Conservation (phyloP, 2,888 invertebrate genomes). For the Synanthedon formicaeformis region DNA sequence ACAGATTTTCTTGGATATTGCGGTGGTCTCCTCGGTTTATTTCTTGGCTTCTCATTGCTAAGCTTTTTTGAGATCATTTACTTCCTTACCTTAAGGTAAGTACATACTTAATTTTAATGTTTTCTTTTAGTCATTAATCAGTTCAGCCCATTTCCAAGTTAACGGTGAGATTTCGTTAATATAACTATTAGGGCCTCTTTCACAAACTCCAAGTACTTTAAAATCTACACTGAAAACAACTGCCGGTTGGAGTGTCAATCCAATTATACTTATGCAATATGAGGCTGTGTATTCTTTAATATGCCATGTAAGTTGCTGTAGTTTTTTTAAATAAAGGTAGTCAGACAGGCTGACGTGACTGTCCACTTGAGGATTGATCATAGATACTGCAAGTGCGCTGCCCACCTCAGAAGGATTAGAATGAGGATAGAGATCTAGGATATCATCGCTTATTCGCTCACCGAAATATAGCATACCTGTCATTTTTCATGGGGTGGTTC, state of each 20-base stretch:
- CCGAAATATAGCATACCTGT: too few relatives aligned
- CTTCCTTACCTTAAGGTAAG: conserved; percentile 44
- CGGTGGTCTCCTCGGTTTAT: conserved; percentile 65
- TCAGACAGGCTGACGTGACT: too few relatives aligned
- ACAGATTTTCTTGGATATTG: conserved; percentile 67
- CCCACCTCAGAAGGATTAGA: too few relatives aligned
- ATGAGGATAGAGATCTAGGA: too few relatives aligned
- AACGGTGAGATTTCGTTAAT: background rate
- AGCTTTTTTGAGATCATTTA: conserved; percentile 66
- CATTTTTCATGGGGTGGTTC: too few relatives aligned
- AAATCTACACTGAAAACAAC: conserved; percentile 6
- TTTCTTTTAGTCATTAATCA: conserved; percentile 1
- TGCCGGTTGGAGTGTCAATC: conserved; percentile 8
- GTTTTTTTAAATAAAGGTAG: too few relatives aligned
- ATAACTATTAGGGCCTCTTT: too few relatives aligned
- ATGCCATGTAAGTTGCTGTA: conserved; percentile 8
- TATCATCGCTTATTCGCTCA: too few relatives aligned
- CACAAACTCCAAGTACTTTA: conserved; percentile 6
- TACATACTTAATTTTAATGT: background rate
- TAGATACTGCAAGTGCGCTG: too few relatives aligned
- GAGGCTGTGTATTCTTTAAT: conserved; percentile 7
- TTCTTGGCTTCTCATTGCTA: conserved; percentile 66
- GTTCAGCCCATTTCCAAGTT: background rate
- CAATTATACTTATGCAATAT: conserved; percentile 6
- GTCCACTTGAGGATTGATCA: too few relatives aligned